A percentile compares a stretch with the other conserved stretches of the same genome.
These are phyloP conservation scores for Oceanodroma leucorhoa DNA, from an alignment of 2,797 vertebrate species.

Conservation along the genomic window DNA sequence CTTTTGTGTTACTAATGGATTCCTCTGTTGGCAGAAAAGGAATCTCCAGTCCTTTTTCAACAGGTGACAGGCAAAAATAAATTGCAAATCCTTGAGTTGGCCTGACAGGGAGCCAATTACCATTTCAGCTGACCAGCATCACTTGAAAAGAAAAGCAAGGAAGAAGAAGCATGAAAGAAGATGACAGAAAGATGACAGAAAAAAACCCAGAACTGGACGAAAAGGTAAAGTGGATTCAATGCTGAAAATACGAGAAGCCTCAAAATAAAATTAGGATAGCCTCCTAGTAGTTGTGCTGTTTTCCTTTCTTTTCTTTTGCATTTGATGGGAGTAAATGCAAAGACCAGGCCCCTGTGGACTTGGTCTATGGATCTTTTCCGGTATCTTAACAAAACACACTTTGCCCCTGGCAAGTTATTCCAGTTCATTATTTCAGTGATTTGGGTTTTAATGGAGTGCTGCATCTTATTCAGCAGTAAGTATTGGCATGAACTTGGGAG, in stretches of 20 bases:
- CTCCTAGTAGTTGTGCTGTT: background rate
- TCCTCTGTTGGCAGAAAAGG: background rate
- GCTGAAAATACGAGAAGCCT: background rate
- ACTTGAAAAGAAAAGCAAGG: background rate
- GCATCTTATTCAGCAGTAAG: background rate
- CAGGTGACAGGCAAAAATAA: conserved; percentile 46
- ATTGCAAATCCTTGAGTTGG: background rate
- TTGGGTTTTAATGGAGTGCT: conserved; percentile 13
- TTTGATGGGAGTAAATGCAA: background rate
- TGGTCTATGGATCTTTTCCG: background rate
- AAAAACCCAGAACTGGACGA: background rate
- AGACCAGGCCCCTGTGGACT: background rate
- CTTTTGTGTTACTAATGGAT: conserved; percentile 12
- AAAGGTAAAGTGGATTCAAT: background rate
- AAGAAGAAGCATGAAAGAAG: background rate
- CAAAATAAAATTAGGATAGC: background rate
- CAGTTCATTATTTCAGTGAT: conserved; percentile 27
- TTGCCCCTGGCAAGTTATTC: conserved; percentile 7
- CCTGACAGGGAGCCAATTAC: background rate
- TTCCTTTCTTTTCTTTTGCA: background rate
- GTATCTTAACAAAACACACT: conserved; percentile 44
- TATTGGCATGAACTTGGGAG: background rate
- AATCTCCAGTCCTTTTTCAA: conserved; percentile 17
- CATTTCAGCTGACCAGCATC: background rate
- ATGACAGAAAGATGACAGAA: background rate